Conservation (phyloP, 2,888 invertebrate species). For the Lycocerus yunnanus region DNA sequence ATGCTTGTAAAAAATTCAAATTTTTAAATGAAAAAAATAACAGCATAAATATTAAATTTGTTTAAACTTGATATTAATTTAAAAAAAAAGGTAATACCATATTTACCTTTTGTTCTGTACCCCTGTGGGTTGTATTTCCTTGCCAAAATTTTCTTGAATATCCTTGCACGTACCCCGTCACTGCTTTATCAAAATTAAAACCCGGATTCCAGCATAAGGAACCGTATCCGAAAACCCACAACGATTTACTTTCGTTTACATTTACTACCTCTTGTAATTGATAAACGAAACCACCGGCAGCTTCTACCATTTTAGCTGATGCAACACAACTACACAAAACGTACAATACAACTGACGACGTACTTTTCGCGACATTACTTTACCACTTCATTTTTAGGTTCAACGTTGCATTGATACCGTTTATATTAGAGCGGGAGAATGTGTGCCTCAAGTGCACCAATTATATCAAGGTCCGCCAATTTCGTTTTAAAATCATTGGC, state of each 20-base stretch:
- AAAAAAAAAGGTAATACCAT: constrained; percentile 17
- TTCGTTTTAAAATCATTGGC: neutral
- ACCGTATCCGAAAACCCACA: constrained; percentile 96
- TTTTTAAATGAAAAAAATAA: too few species aligned
- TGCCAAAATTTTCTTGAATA: constrained; percentile 92
- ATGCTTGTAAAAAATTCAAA: neutral
- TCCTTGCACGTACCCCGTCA: constrained; percentile 82
- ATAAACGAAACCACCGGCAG: constrained; percentile 25
- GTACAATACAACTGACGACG: neutral
- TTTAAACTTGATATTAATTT: too few species aligned
- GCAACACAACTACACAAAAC: constrained; percentile 12
- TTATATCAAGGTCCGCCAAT: constrained; percentile 1
- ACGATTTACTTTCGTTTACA: constrained; percentile 55
- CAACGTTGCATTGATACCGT: constrained; percentile 14
- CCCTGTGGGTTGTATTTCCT: constrained; percentile 81
- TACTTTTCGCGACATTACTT: constrained; percentile 5
- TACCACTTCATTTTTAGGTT: constrained; percentile 7
- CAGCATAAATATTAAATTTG: too few species aligned
- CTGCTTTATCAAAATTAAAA: constrained; percentile 78
- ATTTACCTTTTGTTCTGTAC: constrained; percentile 72
- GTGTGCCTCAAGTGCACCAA: constrained; percentile 9
- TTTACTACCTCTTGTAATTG: constrained; percentile 46
- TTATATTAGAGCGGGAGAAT: constrained; percentile 21
- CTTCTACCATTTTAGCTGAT: constrained; percentile 24
- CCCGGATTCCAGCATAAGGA: constrained; percentile 95